Percentiles rank a stretch among this genome's conserved stretches.
phyloP scores from a whole-genome alignment of 2,888 invertebrate genomes.

The Busseola fusca region DNA sequence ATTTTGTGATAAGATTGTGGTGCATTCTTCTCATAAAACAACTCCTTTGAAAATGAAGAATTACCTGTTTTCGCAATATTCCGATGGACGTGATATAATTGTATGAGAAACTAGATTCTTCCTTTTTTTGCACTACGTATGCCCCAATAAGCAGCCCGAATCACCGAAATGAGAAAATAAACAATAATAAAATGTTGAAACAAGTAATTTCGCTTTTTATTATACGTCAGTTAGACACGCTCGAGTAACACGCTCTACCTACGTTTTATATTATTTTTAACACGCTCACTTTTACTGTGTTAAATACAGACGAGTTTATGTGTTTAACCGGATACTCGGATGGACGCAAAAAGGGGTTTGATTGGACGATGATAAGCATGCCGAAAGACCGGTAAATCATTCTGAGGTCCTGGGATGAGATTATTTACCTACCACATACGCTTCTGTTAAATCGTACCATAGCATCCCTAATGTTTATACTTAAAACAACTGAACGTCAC shows the following conservation, averaged over 20 bases:
- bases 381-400: conserved; percentile 32
- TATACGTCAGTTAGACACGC: conserved; percentile 43
- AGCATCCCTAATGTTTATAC: not conserved
- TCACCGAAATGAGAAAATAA: conserved; percentile 34
- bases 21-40: not conserved
- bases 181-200: conserved; percentile 35
- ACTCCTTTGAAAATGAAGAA: not conserved
- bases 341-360: conserved; percentile 49
- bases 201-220: conserved; percentile 57
- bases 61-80: not conserved
- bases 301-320: conserved; percentile 29
- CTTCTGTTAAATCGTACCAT: conserved; percentile 2
- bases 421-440: not conserved
- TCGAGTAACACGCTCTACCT: conserved; percentile 51
- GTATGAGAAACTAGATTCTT: not conserved
- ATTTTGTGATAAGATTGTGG: not conserved
- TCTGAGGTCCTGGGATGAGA: conserved; percentile 5
- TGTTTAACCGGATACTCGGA: conserved; percentile 43
- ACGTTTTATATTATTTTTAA: conserved; percentile 42
- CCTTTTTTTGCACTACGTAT: conserved; percentile 25
- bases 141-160: conserved; percentile 26
- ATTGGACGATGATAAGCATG: conserved; percentile 29
- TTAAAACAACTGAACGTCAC: not conserved
- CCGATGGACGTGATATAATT: not conserved
- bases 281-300: conserved; percentile 49